phyloP scores from a whole-genome alignment of 2,888 invertebrate genomes.

The Acholoe squamosa region DNA sequence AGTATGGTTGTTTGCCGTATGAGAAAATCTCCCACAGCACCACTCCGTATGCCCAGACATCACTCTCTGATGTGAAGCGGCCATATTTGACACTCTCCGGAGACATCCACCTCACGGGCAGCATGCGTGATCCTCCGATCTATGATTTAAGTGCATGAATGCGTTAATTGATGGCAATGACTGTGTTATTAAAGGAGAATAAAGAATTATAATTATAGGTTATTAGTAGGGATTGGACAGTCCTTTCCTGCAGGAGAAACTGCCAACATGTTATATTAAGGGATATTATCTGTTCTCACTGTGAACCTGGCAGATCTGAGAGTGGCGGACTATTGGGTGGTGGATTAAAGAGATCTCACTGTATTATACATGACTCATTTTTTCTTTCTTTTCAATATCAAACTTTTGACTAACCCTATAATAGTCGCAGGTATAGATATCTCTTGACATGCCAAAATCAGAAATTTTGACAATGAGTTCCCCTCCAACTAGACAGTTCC shows the following conservation, averaged over 20 bases:
- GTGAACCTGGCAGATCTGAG: no score
- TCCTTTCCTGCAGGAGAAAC: no score
- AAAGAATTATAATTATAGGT: no score
- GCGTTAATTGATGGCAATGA: neutral
- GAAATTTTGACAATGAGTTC: slow-evolving; percentile 80
- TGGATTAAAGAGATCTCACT: no score
- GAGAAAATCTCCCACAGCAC: slow-evolving; percentile 84
- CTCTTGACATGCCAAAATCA: slow-evolving; percentile 81
- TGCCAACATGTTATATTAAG: no score
- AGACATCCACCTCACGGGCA: slow-evolving; percentile 84
- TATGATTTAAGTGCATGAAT: slow-evolving; percentile 64
- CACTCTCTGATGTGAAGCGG: slow-evolving; percentile 83
- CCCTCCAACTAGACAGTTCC: slow-evolving; percentile 81
- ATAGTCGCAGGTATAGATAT: slow-evolving; percentile 81
- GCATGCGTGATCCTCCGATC: slow-evolving; percentile 81
- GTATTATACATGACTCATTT: no score
- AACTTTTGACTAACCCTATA: slow-evolving; percentile 75
- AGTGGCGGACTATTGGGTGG: no score
- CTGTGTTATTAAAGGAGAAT: no score
- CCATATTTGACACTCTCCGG: slow-evolving; percentile 84
- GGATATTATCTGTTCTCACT: no score
- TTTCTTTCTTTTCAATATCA: no score
- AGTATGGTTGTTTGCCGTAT: slow-evolving; percentile 84
- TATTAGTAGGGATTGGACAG: no score
- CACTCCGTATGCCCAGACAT: slow-evolving; percentile 84